These are phyloP conservation scores for Brachionus paranguensis DNA, from an alignment of 1,140 invertebrate genomes.

Conservation along the genomic window DNA sequence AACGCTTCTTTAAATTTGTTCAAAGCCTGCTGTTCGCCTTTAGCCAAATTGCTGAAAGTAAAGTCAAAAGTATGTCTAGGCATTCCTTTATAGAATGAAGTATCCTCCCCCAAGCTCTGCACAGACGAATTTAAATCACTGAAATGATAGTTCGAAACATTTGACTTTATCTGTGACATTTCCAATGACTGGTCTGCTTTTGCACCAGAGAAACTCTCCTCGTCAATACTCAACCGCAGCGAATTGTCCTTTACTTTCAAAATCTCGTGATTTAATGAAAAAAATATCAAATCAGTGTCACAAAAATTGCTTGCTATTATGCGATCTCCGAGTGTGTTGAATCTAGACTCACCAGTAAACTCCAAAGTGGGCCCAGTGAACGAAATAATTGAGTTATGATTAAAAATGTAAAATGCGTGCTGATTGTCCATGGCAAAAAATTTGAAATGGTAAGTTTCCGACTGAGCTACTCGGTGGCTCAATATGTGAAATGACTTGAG, in stretches of 20 bases:
- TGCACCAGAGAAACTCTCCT: background rate
- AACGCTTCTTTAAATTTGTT: slow-evolving; percentile 14
- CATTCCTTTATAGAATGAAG: background rate
- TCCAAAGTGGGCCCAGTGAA: slow-evolving; percentile 37
- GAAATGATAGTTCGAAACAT: background rate
- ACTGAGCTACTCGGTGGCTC: background rate
- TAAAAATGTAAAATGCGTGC: slow-evolving; percentile 23
- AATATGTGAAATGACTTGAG: slow-evolving; percentile 6
- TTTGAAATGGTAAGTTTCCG: background rate
- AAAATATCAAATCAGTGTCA: slow-evolving; percentile 27
- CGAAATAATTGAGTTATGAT: slow-evolving; percentile 3
- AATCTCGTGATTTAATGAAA: slow-evolving; percentile 30
- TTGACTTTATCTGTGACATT: background rate
- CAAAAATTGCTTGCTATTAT: slow-evolving; percentile 31
- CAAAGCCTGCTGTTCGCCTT: background rate
- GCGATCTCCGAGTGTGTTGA: slow-evolving; percentile 21
- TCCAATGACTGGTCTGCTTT: slow-evolving; percentile 19
- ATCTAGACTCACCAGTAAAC: slow-evolving; percentile 21
- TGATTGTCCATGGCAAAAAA: slow-evolving; percentile 15
- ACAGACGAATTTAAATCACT: slow-evolving; percentile 13
- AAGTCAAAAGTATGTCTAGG: slow-evolving; percentile 27
- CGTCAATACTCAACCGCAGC: slow-evolving; percentile 18
- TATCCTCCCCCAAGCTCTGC: background rate
- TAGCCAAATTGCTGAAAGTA: slow-evolving; percentile 1
- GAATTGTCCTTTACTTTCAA: slow-evolving; percentile 24